Percentiles rank a stretch among this genome's conserved stretches.
Conservation (phyloP, 2,888 invertebrate genomes). For the Nemotelus nigrinus region DNA sequence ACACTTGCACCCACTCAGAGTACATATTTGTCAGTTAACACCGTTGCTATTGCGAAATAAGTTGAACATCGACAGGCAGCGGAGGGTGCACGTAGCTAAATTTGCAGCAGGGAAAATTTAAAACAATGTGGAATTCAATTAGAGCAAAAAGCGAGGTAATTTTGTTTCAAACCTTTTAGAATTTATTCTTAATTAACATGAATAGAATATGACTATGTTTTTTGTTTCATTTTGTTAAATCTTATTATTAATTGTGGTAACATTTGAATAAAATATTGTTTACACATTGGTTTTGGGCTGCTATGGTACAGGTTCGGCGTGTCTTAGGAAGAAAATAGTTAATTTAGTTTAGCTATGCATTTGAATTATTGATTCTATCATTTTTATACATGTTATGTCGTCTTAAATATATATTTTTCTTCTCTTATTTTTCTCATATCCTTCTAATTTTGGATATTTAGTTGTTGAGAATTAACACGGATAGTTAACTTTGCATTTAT, state of each 20-base stretch:
- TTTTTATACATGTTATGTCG: neutral
- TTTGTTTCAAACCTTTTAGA: constrained; percentile 32
- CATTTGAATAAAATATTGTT: constrained; percentile 13
- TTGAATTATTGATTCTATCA: neutral
- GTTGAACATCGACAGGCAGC: too few species aligned
- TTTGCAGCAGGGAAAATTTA: neutral
- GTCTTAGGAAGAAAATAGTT: neutral
- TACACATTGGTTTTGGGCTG: too few species aligned
- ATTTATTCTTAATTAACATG: constrained; percentile 40
- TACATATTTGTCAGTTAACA: too few species aligned
- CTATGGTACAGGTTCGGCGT: too few species aligned
- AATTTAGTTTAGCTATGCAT: neutral
- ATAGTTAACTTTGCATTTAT: constrained; percentile 22
- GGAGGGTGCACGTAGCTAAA: too few species aligned
- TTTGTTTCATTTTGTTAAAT: neutral
- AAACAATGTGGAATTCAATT: constrained; percentile 17
- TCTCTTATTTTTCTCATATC: too few species aligned
- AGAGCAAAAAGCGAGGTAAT: neutral
- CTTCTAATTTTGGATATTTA: too few species aligned
- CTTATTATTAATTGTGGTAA: constrained; percentile 26
- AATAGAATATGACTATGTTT: constrained; percentile 31
- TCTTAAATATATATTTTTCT: too few species aligned
- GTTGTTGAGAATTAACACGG: too few species aligned
- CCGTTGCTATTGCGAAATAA: too few species aligned
- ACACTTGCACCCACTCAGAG: too few species aligned